Base-by-base conservation (phyloP, 1,140 invertebrate species). In the Lethocerus indicus region DNA sequence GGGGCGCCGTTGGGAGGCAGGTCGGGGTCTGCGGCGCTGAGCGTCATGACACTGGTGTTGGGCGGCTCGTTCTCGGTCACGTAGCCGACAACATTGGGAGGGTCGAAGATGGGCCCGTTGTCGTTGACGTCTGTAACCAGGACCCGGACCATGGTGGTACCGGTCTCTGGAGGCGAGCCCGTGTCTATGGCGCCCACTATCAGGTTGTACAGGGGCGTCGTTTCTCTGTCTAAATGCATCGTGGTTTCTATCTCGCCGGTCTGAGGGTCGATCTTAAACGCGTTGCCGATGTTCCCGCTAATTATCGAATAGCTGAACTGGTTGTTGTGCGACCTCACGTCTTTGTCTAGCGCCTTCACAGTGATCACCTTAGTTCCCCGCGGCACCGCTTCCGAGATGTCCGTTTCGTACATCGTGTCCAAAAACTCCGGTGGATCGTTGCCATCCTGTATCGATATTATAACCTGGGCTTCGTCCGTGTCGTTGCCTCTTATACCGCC, bases 401-500 rank as follows among this genome's bases (percentile, higher is more conserved):
- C 72, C 0, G 79, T 74, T 52, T 83, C 75, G 61, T 94, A 93
- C 20, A 75, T 61, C 23, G 69, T 69, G 56, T 85, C 72, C 9
- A 81, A 62, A 62, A 96, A 96, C 63, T 91, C 84, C 0, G 91
- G 91, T 2, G 91, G 88, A 70, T 95, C 90, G 60, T 95, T 95
- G 3, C 90, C 89, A 64, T 95, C 91, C 69, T 93, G 86, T 47
- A 95, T 87, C 1, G 81, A 84, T 49, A 96, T 83, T 24, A 88
- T 86, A 0, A 96, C 83, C 65, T 89, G 86, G 3, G 90, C 90
- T 63, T 90, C 87, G 63, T 95, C 91, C 0, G 89, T 94, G 60
- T 96, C 91, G 64, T 95, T 93, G 7, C 89, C 89, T 35, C 81
- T 71, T 51, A 95, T 91, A 24, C 87, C 85, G 7, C 91, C 91